Evolutionary conservation across 2,888 invertebrate genomes (phyloP).

Genomic region (Prosapia bicincta): DNA sequence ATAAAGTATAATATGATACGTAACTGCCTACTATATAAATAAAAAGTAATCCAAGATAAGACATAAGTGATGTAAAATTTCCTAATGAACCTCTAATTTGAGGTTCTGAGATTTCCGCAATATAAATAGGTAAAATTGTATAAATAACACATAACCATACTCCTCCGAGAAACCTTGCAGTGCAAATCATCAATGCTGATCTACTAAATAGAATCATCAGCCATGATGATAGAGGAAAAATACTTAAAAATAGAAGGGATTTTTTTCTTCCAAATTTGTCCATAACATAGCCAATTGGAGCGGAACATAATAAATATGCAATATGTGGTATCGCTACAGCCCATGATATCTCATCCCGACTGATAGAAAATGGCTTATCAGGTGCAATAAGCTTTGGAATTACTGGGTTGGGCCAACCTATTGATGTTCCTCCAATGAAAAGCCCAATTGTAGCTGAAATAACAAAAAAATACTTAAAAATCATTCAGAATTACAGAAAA

Average conservation of each 20-base stretch:
- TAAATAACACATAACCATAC: neutral
- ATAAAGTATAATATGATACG: constrained; percentile 45
- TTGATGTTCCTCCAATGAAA: neutral
- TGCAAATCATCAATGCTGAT: neutral
- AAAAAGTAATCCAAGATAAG: neutral
- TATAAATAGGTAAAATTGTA: neutral
- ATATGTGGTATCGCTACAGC: neutral
- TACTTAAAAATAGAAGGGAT: neutral
- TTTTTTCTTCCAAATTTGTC: neutral
- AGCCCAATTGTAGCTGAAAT: neutral
- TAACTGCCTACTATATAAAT: constrained; percentile 29
- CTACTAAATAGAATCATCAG: neutral
- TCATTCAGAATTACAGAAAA: too few relatives aligned
- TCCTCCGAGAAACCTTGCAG: neutral
- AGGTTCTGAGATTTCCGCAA: neutral
- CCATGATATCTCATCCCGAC: neutral
- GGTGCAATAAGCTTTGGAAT: neutral
- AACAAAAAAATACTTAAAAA: neutral
- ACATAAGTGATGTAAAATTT: neutral
- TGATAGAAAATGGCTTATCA: neutral
- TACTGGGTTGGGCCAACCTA: neutral
- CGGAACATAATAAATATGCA: neutral
- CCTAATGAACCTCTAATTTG: neutral
- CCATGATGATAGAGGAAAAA: neutral
- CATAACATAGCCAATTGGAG: neutral